Base-by-base conservation (phyloP, 2,888 invertebrate genomes). In the Standfussiana lucernea region DNA sequence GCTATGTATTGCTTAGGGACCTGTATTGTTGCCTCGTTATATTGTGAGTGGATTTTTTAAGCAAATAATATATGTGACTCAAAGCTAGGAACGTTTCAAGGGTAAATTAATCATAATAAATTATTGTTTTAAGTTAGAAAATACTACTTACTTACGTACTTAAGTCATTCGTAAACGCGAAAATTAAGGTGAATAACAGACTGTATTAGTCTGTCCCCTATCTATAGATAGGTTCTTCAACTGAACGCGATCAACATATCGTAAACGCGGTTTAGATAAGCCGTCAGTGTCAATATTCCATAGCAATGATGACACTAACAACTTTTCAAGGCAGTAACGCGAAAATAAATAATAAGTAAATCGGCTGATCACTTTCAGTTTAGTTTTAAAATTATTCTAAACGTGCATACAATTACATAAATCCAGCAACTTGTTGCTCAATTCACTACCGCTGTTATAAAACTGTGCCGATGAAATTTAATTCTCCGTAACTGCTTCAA, bases 401-500 rank as follows among this genome's bases (percentile, higher is more conserved):
- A 71, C 18, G 21, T 11, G 7, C 40, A 28, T 67, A 42, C 28
- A 42, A 67, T 37, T 18, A 42, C 21, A 47, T 13, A 82, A 75
- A 40, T 24, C 56, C n/a, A 32, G 42, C 42, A 73, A 79, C 68
- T 73, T 47, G 61, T 83, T 83, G 65, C 72, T 79, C n/a, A 53
- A 73, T 73, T 73, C 61, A 67, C 42, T 74, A 53, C 50, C 59
- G 15, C 61, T 59, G 45, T 24, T 71, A 64, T 72, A 86, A 75
- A 73, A 73, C 64, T 80, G 69, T 68, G 62, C 66, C 45, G 65
- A 78, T 75, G 70, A 82, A 70, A 85, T 85, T 70, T 80, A 88
- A 84, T 83, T 80, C 75, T 53, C 47, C 71, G 45, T 82, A 83
- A 86, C 86, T 81, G 85, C 83, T 77, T 83, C 86, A 87, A 85